These are phyloP conservation scores for Julus scandinavius DNA, from an alignment of 2,888 invertebrate genomes.

Conservation along the genomic window DNA sequence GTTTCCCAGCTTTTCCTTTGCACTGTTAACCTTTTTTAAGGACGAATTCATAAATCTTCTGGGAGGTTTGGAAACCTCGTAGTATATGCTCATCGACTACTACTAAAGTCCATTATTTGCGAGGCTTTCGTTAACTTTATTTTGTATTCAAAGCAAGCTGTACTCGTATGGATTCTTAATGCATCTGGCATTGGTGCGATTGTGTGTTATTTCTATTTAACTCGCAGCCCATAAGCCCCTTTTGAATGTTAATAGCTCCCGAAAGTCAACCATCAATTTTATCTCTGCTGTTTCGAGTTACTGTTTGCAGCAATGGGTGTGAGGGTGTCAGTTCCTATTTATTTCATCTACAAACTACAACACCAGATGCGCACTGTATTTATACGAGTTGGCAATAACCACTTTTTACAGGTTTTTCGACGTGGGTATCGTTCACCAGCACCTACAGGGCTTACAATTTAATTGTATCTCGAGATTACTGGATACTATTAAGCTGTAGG, in stretches of 20 bases:
- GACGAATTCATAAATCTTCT: neutral
- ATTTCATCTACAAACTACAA: neutral
- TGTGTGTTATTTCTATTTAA: conserved; percentile 3
- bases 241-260: neutral
- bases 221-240: neutral
- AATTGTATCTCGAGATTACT: neutral
- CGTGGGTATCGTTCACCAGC: neutral
- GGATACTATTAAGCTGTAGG: neutral
- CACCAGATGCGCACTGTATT: neutral
- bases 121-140: neutral
- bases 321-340: neutral
- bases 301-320: neutral
- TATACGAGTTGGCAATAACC: neutral
- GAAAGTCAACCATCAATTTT: neutral
- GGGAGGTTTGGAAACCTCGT: neutral
- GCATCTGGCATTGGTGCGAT: conserved; percentile 1
- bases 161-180: neutral
- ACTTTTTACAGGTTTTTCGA: neutral
- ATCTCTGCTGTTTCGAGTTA: neutral
- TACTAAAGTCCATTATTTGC: neutral
- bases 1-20: no score
- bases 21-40: no score
- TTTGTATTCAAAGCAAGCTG: neutral
- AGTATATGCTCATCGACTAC: neutral
- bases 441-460: neutral